Base-by-base conservation (phyloP, 2,797 vertebrate genomes). In the Tragelaphus eurycerus region DNA sequence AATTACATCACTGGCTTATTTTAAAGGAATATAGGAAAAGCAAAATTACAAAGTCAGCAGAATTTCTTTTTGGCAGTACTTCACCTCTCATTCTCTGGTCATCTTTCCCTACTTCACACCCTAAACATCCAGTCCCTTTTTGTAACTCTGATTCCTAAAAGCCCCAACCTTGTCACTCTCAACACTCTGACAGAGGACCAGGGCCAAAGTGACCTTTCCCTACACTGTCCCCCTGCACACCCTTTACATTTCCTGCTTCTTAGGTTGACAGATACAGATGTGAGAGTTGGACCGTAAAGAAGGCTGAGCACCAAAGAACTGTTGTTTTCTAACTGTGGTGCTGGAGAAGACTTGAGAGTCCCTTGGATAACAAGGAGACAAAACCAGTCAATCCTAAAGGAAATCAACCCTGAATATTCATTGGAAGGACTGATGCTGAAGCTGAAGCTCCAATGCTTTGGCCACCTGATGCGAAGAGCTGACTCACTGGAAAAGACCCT, bases 1-100 rank as follows among this genome's bases (percentile, higher is more conserved):
- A 97, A 89, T 96, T 96, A 95, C 48, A 84, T 34, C 71, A 54
- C 34, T 88, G 95, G 96, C 74, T 96, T 76, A 64, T n/a, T 95
- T 95, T 87, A 64, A 88, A 67, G 34, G 92, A 93, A 79, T 82
- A 83, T 12, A 81, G 38, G 16, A 89, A 84, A 90, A 78, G 55
- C 83, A 95, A 90, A 94, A 79, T 81, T 52, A 29, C 55, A 48
- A 71, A 84, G 74, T 88, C 89, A 97, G 89, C 76, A 85, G 91
- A 89, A 84, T 91, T 92, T 87, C 31, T 64, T 48, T 78, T 55
- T 78, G 81, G 84, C 82, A 31, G 50, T 38, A 27, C 55, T 52
- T 93, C 67, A 12, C 38, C 54, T 67, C 43, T 78, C 59, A 21
- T 50, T 79, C 71, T 79, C 21, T 14, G 74, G 3, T 60, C 31